Evolutionary conservation across 2,888 invertebrate species (phyloP).

Genomic region (Alitta virens): DNA sequence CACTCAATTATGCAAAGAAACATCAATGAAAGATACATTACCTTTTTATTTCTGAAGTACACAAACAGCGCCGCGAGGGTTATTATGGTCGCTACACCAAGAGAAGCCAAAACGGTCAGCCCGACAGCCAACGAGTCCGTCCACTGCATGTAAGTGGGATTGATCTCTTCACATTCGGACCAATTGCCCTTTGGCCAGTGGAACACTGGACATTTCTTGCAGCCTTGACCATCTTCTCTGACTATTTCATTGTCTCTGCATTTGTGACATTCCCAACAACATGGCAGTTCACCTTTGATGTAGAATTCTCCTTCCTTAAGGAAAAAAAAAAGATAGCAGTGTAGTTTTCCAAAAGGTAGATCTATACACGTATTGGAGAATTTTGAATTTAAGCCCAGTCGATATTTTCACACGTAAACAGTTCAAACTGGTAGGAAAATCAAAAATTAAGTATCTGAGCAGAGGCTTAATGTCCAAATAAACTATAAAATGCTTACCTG

Average conservation of each 20-base stretch:
- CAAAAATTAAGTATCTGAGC: too few relatives aligned
- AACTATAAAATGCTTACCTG: neutral
- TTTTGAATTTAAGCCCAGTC: too few relatives aligned
- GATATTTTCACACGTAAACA: too few relatives aligned
- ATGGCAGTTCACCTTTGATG: slow-evolving; percentile 15
- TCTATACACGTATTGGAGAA: too few relatives aligned
- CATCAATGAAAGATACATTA: too few relatives aligned
- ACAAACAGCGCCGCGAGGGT: neutral
- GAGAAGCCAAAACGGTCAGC: too few relatives aligned
- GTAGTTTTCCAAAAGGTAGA: too few relatives aligned
- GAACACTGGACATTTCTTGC: slow-evolving; percentile 16
- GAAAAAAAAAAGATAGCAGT: too few relatives aligned
- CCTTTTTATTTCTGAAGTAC: neutral
- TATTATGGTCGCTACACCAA: neutral
- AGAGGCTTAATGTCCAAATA: too few relatives aligned
- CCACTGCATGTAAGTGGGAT: slow-evolving; percentile 14
- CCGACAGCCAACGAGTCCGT: too few relatives aligned
- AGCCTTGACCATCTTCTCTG: slow-evolving; percentile 4
- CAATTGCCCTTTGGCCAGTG: slow-evolving; percentile 21
- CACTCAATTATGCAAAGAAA: too few relatives aligned
- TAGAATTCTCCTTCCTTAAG: slow-evolving; percentile 10
- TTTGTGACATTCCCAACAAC: slow-evolving; percentile 25
- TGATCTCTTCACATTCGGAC: slow-evolving; percentile 9
- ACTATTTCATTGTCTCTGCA: slow-evolving; percentile 21
- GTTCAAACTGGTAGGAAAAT: too few relatives aligned